A percentile compares a stretch with the other conserved stretches of the same genome.
These are phyloP conservation scores for Lateolabrax maculatus DNA, from an alignment of 2,797 vertebrate species.

Conservation along the genomic window DNA sequence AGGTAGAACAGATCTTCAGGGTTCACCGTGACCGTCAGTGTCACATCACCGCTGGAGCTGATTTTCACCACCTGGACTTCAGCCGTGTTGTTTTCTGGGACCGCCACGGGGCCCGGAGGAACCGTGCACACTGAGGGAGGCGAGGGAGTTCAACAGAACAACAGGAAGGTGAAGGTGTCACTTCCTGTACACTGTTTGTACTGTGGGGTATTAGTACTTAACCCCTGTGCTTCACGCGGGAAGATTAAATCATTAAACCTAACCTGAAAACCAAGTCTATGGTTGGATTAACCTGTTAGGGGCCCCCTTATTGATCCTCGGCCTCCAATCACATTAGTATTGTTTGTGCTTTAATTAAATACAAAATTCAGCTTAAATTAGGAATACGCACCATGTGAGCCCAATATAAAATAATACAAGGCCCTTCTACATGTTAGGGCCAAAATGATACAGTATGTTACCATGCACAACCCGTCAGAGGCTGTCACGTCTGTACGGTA, in stretches of 20 bases:
- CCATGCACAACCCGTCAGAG: background rate
- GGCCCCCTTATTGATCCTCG: no score
- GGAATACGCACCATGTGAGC: background rate
- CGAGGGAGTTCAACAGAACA: background rate
- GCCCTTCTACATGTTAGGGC: no score
- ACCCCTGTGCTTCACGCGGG: background rate
- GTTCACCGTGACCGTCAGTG: conserved; percentile 76
- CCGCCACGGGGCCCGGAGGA: conserved; percentile 75
- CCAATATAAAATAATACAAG: background rate
- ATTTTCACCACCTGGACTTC: conserved; percentile 80
- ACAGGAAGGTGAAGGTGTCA: no score
- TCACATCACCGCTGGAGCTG: conserved; percentile 72
- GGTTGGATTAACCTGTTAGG: no score
- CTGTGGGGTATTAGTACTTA: no score
- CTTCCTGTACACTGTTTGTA: no score
- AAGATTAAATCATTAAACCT: background rate
- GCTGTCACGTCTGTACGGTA: background rate
- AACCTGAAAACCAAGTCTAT: background rate
- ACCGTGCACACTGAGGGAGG: conserved; percentile 80
- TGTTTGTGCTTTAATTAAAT: background rate
- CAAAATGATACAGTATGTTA: background rate
- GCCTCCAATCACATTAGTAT: no score
- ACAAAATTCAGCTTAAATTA: background rate
- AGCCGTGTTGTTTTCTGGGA: conserved; percentile 84
- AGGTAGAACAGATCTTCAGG: conserved; percentile 84